Evolutionary conservation across 2,113 vertebrate species (phyloP).

Genomic region (Paedocypris sp.): DNA sequence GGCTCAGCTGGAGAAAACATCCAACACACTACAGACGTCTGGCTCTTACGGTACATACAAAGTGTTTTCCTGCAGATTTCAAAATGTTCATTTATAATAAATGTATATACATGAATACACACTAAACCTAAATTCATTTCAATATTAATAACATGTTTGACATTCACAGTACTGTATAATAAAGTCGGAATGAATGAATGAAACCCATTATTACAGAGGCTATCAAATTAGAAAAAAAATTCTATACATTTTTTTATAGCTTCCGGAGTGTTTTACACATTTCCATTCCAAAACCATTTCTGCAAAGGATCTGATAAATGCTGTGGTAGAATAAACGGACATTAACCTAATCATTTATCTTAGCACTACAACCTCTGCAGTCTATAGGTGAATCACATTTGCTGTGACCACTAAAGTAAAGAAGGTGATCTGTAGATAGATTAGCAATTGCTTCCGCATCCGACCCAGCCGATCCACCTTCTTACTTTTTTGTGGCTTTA

Average conservation of each 20-base stretch:
- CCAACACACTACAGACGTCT: neutral
- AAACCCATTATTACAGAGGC: too few species aligned
- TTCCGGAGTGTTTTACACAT: neutral
- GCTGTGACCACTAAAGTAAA: neutral
- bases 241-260: neutral
- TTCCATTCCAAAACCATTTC: constrained; percentile 3
- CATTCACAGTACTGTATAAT: too few species aligned
- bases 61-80: too few species aligned
- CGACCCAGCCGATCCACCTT: neutral
- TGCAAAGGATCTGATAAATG: constrained; percentile 15
- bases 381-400: neutral
- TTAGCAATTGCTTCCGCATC: constrained; percentile 2
- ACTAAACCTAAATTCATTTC: too few species aligned
- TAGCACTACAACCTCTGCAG: neutral
- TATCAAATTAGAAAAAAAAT: neutral
- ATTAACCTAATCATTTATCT: constrained; percentile 30
- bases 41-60: too few species aligned
- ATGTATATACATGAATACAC: too few species aligned
- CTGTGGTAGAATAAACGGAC: constrained; percentile 12
- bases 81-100: too few species aligned
- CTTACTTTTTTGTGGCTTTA: neutral
- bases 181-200: too few species aligned
- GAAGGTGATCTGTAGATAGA: neutral
- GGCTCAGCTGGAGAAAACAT: neutral
- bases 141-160: too few species aligned